These are phyloP conservation scores for Holocentrus rufus DNA, from an alignment of 2,797 vertebrate species.

Conservation along the genomic window DNA sequence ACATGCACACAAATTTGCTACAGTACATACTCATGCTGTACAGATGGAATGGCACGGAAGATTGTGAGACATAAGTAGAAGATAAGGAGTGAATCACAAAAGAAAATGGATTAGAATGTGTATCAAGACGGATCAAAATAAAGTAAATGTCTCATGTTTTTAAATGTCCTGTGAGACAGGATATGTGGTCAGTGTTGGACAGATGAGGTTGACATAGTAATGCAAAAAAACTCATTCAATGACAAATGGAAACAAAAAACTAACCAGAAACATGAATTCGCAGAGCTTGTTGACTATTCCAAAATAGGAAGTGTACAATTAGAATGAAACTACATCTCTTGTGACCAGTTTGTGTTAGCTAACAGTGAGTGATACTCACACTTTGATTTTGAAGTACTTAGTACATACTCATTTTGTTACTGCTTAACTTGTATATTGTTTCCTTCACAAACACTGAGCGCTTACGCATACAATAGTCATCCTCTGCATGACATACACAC, in stretches of 20 bases:
- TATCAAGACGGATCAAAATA: not conserved
- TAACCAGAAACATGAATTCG: not conserved
- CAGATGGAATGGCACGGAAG: slow-evolving; percentile 36
- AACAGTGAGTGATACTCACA: not conserved
- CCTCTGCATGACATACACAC: slow-evolving; percentile 19
- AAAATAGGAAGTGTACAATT: not conserved
- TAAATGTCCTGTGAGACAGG: not conserved
- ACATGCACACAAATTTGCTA: slow-evolving; percentile 10
- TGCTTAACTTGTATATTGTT: not conserved
- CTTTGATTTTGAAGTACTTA: not conserved
- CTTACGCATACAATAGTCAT: slow-evolving; percentile 5
- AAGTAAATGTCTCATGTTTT: not conserved
- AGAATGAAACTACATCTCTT: not conserved
- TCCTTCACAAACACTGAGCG: not conserved
- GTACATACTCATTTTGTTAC: too few relatives aligned
- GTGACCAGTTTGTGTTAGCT: not conserved
- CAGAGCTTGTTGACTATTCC: not conserved
- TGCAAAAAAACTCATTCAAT: not conserved
- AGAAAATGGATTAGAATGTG: not conserved
- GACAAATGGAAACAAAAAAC: not conserved
- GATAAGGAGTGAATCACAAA: slow-evolving; percentile 7
- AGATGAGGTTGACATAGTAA: not conserved
- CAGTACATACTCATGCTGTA: slow-evolving; percentile 40
- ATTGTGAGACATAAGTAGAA: not conserved
- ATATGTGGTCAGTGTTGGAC: not conserved